Base-by-base conservation (phyloP, 2,888 invertebrate genomes). In the Megamerina dolium region DNA sequence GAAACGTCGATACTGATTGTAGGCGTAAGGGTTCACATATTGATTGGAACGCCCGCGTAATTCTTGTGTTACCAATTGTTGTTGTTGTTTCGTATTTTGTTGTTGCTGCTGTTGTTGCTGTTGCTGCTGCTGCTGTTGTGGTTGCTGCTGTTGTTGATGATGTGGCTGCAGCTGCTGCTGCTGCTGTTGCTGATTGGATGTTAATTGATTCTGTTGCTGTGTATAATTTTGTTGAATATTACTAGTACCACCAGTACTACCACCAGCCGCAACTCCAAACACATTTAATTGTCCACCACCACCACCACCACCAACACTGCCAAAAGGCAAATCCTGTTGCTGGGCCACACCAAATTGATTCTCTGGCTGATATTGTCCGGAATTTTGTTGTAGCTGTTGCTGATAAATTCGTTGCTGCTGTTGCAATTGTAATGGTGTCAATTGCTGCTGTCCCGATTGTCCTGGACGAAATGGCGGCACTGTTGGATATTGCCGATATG, bases 1-100 rank as follows among this genome's bases (percentile, higher is more conserved):
- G 39, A 58, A 70, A 23, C 70, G 65, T 3, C 70, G 61, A 41
- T 66, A 70, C 43, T 69, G 70, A 48, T 63, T 66, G 35, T 65
- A 71, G 12, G 59, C 66, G 49, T 57, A 70, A 4, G 66, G 62
- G 52, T 60, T 65, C 2, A 68, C 60, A 38, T 71, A 49, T 42
- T 70, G 70, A 45, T 63, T 69, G 9, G 69, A 60, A 13, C 70
- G 61, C 27, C 65, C 63, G 31, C 66, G 55, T 32, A 70, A 41
- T 19, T 68, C 68, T 42, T 70, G 70, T 8, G 71, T 69, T 5
- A 60, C 51, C 31, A 66, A 41, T 13, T 59, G 60, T 43, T 64
- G 60, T 41, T 61, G 61, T 4, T 57, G 55, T 16, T 54, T 57
- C 29, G 61, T 59, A 19, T 64, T 57, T 32, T 62, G 59, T n/a